Percentiles rank a stretch among this genome's conserved stretches.
Conservation (phyloP, 2,113 vertebrate species). For the Thermophis baileyi region DNA sequence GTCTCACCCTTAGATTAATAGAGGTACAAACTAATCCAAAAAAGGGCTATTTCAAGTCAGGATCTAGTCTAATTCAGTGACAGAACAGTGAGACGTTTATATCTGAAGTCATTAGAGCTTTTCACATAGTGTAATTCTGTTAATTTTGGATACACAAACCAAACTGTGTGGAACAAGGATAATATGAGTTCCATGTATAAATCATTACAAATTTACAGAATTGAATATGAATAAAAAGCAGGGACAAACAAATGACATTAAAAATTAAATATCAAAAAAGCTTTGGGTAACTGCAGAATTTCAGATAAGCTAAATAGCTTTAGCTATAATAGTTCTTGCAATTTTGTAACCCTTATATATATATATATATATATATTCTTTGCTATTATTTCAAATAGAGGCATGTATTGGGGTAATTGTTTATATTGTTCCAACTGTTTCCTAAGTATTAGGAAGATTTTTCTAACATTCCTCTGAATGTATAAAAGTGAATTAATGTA, state of each 20-base stretch:
- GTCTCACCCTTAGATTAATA: not conserved
- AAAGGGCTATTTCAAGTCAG: not conserved
- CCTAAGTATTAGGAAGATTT: not conserved
- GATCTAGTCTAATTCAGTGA: not conserved
- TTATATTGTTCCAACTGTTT: not conserved
- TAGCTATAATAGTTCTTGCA: not conserved
- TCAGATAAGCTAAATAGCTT: not conserved
- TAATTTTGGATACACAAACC: not conserved
- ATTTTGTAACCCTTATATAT: not conserved
- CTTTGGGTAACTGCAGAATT: not conserved
- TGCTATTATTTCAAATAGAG: no score
- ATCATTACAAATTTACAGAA: not conserved
- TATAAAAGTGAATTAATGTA: not conserved
- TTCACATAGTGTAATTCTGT: conserved; percentile 22
- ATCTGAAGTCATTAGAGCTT: not conserved
- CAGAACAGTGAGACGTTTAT: not conserved
- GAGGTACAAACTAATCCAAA: not conserved
- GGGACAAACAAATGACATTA: not conserved
- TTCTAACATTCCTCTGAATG: not conserved
- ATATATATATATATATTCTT: not conserved
- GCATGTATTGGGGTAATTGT: not conserved
- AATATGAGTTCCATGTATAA: not conserved
- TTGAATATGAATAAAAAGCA: not conserved
- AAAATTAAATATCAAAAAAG: not conserved
- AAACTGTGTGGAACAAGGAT: not conserved